Conservation (phyloP, 2,888 invertebrate genomes). For the Pachycephus smyrnensis region DNA sequence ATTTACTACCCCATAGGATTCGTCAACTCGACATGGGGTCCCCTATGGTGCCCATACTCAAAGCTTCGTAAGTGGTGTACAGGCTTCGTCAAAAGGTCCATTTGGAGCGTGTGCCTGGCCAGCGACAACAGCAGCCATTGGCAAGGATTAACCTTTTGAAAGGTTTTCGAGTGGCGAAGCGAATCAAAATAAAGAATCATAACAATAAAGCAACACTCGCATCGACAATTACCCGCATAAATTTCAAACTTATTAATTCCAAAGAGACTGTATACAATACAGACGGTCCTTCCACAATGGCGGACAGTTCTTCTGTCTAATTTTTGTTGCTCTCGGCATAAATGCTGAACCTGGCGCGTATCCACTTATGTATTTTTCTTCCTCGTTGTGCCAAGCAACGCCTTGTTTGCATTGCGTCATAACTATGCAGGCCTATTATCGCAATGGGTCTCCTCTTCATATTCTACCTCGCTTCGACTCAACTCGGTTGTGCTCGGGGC, state of each 20-base stretch:
- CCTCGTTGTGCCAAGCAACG: constrained; percentile 4
- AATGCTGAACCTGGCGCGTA: neutral
- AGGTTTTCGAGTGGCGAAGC: neutral
- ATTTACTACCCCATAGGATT: constrained; percentile 55
- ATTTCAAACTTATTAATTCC: constrained; percentile 1
- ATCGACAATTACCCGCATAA: neutral
- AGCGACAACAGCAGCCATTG: neutral
- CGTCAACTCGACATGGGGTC: constrained; percentile 45
- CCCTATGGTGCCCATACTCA: constrained; percentile 50
- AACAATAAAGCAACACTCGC: neutral
- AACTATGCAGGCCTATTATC: constrained; percentile 19
- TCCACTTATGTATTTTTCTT: constrained; percentile 7
- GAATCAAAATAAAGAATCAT: neutral
- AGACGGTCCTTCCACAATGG: neutral
- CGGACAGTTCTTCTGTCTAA: neutral
- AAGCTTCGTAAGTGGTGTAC: constrained; percentile 50
- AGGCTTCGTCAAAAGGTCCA: constrained; percentile 43
- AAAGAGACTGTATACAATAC: neutral
- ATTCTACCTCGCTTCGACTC: constrained; percentile 5
- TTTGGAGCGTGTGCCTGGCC: neutral
- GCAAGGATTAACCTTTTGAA: neutral
- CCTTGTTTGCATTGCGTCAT: constrained; percentile 21
- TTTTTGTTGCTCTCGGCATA: neutral
- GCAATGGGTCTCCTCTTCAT: constrained; percentile 15
- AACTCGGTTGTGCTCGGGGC: constrained; percentile 10